phyloP scores from a whole-genome alignment of 1,140 invertebrate genomes.

The Scylla paramamosain region DNA sequence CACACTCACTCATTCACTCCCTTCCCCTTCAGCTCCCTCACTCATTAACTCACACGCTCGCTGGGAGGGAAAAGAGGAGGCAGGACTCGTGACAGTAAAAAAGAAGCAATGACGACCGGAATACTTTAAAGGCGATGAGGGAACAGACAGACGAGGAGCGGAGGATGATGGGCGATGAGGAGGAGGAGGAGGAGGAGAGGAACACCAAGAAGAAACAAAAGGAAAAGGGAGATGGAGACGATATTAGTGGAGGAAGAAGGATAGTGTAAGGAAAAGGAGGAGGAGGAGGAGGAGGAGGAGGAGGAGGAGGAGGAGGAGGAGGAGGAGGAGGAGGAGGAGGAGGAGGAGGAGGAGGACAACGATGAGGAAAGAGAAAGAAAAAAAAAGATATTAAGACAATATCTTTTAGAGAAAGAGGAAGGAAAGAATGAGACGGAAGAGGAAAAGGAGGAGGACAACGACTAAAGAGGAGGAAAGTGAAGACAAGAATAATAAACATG shows the following conservation, averaged over 20 bases:
- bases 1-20: too few species aligned
- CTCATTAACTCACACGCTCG: slow-evolving; percentile 4
- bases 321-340: background rate
- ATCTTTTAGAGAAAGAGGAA: too few species aligned
- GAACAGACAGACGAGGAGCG: too few species aligned
- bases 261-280: background rate
- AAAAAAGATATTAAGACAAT: too few species aligned
- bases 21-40: background rate
- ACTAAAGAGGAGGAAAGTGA: too few species aligned
- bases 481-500: background rate
- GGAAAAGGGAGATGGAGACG: background rate
- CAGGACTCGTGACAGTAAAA: too few species aligned
- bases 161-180: too few species aligned
- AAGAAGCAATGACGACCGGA: too few species aligned
- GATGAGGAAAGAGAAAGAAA: background rate
- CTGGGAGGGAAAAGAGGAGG: background rate
- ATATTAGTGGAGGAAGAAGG: background rate
- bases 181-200: background rate
- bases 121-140: too few species aligned
- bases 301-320: background rate
- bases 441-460: background rate
- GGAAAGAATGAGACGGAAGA: background rate
- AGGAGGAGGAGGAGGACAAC: background rate
- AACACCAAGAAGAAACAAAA: background rate
- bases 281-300: background rate